Percentiles rank a stretch among this genome's conserved stretches.
Evolutionary conservation across 2,113 vertebrate species (phyloP).

Genomic region (Phoxinus phoxinus): DNA sequence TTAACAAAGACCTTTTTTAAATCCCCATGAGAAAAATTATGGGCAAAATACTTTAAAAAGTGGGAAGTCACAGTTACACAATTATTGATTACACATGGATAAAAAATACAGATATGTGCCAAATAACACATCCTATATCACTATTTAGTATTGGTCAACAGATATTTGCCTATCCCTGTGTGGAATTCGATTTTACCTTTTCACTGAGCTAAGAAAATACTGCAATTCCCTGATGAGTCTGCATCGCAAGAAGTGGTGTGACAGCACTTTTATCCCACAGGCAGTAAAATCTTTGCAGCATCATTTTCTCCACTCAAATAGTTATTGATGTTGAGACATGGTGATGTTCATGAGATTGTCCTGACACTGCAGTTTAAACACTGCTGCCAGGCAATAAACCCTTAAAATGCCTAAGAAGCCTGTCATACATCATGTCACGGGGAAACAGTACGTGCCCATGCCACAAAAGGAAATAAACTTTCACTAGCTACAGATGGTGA

Average conservation of each 20-base stretch:
- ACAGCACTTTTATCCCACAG: slow-evolving; percentile 50
- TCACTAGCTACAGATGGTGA: slow-evolving; percentile 66
- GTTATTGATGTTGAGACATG: slow-evolving; percentile 61
- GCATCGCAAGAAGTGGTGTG: slow-evolving; percentile 40
- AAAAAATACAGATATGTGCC: background rate
- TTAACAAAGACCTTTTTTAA: too few species aligned
- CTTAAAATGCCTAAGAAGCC: slow-evolving; percentile 53
- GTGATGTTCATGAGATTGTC: slow-evolving; percentile 59
- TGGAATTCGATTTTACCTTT: slow-evolving; percentile 14
- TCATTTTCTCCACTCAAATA: slow-evolving; percentile 39
- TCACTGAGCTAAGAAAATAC: slow-evolving; percentile 5
- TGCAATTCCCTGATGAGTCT: slow-evolving; percentile 27
- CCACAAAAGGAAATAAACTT: slow-evolving; percentile 60
- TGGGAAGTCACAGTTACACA: too few species aligned
- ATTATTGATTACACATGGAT: background rate
- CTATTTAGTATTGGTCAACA: background rate
- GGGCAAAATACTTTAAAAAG: background rate
- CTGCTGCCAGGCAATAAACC: slow-evolving; percentile 31
- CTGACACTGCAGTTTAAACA: slow-evolving; percentile 65
- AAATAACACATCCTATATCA: background rate
- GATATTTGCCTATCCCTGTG: background rate
- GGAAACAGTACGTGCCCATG: background rate
- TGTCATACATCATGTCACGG: slow-evolving; percentile 61
- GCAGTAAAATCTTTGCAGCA: slow-evolving; percentile 48
- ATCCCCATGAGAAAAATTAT: too few species aligned